Evolutionary conservation across 2,888 invertebrate genomes (phyloP).

Genomic region (Agapostemon virescens): DNA sequence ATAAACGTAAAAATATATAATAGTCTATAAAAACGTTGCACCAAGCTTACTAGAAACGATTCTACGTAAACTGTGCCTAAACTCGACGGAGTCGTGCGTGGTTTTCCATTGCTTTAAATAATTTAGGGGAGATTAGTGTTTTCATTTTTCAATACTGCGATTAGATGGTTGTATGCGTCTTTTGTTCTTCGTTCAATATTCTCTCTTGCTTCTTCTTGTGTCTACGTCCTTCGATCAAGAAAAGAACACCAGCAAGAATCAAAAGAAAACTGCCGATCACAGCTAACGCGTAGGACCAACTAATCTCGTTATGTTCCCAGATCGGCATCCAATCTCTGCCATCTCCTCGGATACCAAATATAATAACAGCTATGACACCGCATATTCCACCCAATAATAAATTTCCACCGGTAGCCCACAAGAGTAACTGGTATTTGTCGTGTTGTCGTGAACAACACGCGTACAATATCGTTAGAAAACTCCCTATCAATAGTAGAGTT

Average conservation of each 20-base stretch:
- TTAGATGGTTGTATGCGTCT: slow-evolving; percentile 89
- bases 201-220: slow-evolving; percentile 88
- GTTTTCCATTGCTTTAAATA: slow-evolving; percentile 36
- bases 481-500: slow-evolving; percentile 89
- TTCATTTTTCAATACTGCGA: background rate
- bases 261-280: slow-evolving; percentile 89
- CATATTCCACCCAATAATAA: slow-evolving; percentile 88
- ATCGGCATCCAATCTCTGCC: slow-evolving; percentile 97
- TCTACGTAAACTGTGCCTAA: slow-evolving; percentile 16
- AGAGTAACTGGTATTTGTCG: slow-evolving; percentile 87
- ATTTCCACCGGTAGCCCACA: slow-evolving; percentile 88
- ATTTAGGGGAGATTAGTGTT: slow-evolving; percentile 31
- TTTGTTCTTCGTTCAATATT: slow-evolving; percentile 86
- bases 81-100: slow-evolving; percentile 17
- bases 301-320: slow-evolving; percentile 96
- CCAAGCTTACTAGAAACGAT: slow-evolving; percentile 21
- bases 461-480: slow-evolving; percentile 88
- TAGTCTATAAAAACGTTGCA: slow-evolving; percentile 15
- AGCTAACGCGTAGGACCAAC: slow-evolving; percentile 95
- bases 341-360: slow-evolving; percentile 95
- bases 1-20: slow-evolving; percentile 47
- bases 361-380: slow-evolving; percentile 91
- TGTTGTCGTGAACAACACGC: slow-evolving; percentile 88
- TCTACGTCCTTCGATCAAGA: slow-evolving; percentile 91
- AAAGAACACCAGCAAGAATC: slow-evolving; percentile 89